phyloP scores from a whole-genome alignment of 2,797 vertebrate genomes.

The Myotis daubentonii region DNA sequence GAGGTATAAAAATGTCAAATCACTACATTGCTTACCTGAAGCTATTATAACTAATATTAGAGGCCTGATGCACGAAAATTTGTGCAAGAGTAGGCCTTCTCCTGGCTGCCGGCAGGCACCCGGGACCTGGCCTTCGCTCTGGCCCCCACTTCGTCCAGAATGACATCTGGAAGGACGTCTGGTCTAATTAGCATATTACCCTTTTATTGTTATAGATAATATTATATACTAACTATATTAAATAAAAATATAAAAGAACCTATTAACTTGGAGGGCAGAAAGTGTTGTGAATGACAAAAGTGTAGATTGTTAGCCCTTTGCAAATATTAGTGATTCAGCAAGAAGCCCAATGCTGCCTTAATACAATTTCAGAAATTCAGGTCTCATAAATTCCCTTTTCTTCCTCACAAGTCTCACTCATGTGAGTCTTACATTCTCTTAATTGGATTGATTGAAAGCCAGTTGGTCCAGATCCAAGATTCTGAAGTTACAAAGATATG shows the following conservation, averaged over 20 bases:
- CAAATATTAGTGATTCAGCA: not conserved
- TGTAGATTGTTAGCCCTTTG: not conserved
- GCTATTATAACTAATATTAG: not conserved
- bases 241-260: not conserved
- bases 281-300: not conserved
- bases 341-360: not conserved
- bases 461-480: conserved; percentile 16
- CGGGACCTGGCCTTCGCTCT: no score
- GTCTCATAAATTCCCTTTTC: not conserved
- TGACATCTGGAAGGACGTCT: no score
- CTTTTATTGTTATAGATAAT: not conserved
- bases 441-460: not conserved
- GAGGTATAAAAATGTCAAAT: not conserved
- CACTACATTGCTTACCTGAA: not conserved
- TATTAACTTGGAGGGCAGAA: not conserved
- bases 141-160: no score
- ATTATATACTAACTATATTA: not conserved
- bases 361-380: not conserved
- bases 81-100: no score
- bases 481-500: conserved; percentile 23
- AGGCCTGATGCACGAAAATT: no score
- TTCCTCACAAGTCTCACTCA: not conserved
- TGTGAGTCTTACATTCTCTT: not conserved
- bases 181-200: no score
- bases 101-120: no score